Percentiles rank a stretch among this genome's conserved stretches.
Conservation (phyloP, 2,113 vertebrate genomes). For the Odocoileus hemionus region DNA sequence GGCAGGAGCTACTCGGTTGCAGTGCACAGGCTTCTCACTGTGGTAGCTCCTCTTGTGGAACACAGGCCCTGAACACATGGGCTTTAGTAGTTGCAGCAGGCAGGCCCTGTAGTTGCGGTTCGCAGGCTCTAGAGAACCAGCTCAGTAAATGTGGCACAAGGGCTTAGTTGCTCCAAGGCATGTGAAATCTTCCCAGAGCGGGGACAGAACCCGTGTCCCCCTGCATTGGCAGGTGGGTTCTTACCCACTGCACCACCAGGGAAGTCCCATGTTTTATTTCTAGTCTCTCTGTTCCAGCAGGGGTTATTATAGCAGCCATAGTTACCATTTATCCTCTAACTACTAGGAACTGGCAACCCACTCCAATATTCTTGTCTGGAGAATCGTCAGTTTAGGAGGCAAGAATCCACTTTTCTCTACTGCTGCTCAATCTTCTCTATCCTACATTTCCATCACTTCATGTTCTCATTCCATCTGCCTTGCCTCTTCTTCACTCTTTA, state of each 20-base stretch:
- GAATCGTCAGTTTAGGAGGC: not conserved
- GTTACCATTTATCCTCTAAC: conserved; percentile 32
- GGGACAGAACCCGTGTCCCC: not conserved
- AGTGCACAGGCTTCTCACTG: not conserved
- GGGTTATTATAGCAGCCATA: conserved; percentile 35
- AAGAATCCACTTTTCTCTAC: not conserved
- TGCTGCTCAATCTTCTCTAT: not conserved
- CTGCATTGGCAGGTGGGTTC: not conserved
- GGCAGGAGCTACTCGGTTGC: not conserved
- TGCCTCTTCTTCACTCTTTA: not conserved
- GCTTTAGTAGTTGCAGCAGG: not conserved
- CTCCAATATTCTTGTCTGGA: not conserved
- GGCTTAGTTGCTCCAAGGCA: not conserved
- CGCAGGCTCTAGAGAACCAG: not conserved
- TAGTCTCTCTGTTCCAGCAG: not conserved
- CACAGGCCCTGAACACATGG: not conserved
- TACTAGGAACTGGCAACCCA: not conserved
- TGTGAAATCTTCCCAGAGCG: not conserved
- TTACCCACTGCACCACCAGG: not conserved
- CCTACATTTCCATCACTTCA: not conserved
- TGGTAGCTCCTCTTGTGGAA: not conserved
- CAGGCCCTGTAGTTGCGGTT: not conserved
- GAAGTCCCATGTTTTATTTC: not conserved
- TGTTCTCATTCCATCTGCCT: not conserved
- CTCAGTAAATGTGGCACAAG: not conserved